phyloP scores from a whole-genome alignment of 2,797 vertebrate species.

The Pseudopleuronectes americanus region DNA sequence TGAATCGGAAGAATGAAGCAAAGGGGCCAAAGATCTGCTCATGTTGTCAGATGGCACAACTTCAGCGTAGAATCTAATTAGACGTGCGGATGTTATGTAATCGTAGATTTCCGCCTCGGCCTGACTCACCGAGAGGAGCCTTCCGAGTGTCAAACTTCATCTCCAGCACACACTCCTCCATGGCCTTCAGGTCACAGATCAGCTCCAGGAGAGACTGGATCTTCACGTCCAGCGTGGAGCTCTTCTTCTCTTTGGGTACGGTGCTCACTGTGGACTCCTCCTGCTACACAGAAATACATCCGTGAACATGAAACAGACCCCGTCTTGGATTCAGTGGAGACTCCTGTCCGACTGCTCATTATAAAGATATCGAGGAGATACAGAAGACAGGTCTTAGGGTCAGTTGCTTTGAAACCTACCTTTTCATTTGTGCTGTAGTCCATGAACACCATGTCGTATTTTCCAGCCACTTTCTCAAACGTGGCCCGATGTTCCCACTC shows the following conservation, averaged over 20 bases:
- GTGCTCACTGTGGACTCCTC: slow-evolving; percentile 36
- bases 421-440: slow-evolving; percentile 82
- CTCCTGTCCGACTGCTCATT: neutral
- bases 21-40: neutral
- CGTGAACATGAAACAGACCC: neutral
- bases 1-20: neutral
- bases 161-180: slow-evolving; percentile 93
- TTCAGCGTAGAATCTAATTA: neutral
- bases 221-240: slow-evolving; percentile 81
- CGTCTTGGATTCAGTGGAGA: neutral
- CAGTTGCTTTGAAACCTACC: slow-evolving; percentile 32
- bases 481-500: slow-evolving; percentile 82
- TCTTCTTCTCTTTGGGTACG: slow-evolving; percentile 54
- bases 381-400: neutral
- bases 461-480: slow-evolving; percentile 89
- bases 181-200: slow-evolving; percentile 90
- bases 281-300: slow-evolving; percentile 56
- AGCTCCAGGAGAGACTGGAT: slow-evolving; percentile 88
- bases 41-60: neutral
- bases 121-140: slow-evolving; percentile 88
- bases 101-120: neutral
- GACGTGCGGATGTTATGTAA: neutral
- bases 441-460: slow-evolving; percentile 91
- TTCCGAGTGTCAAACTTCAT: slow-evolving; percentile 94
- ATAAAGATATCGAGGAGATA: neutral